Percentiles rank a stretch among this genome's conserved stretches.
These are phyloP conservation scores for Orius insidiosus DNA, from an alignment of 1,140 invertebrate species.

Conservation along the genomic window DNA sequence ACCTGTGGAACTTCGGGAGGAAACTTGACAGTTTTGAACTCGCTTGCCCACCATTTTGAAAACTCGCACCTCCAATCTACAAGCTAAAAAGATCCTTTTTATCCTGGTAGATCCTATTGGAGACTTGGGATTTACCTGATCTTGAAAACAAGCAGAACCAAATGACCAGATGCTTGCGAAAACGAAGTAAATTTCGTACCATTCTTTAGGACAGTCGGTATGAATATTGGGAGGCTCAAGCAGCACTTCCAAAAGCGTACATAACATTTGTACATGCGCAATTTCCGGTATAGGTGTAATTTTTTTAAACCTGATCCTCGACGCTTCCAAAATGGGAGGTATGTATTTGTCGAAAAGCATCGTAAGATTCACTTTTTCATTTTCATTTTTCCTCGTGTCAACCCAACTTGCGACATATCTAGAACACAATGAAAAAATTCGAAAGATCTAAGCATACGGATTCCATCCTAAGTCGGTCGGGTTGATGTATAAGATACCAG, in stretches of 20 bases:
- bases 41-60: constrained; percentile 78
- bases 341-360: constrained; percentile 92
- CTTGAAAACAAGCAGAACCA: constrained; percentile 77
- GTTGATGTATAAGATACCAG: constrained; percentile 81
- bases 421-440: constrained; percentile 4
- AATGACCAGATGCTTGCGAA: constrained; percentile 88
- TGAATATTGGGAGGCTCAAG: constrained; percentile 64
- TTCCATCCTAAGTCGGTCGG: constrained; percentile 93
- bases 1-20: constrained; percentile 66
- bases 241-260: constrained; percentile 73
- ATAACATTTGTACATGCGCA: constrained; percentile 78
- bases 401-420: constrained; percentile 71
- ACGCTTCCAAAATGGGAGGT: constrained; percentile 61
- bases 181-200: constrained; percentile 82
- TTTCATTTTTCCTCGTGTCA: constrained; percentile 50
- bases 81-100: constrained; percentile 26
- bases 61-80: constrained; percentile 84
- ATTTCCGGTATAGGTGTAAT: constrained; percentile 84
- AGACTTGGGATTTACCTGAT: constrained; percentile 35
- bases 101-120: neutral
- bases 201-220: constrained; percentile 74
- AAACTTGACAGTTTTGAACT: constrained; percentile 83
- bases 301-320: constrained; percentile 61
- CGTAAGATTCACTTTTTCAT: constrained; percentile 61
- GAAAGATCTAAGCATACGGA: constrained; percentile 60